These are phyloP conservation scores for Crypturellus undulatus DNA, from an alignment of 2,113 vertebrate genomes.

Conservation along the genomic window DNA sequence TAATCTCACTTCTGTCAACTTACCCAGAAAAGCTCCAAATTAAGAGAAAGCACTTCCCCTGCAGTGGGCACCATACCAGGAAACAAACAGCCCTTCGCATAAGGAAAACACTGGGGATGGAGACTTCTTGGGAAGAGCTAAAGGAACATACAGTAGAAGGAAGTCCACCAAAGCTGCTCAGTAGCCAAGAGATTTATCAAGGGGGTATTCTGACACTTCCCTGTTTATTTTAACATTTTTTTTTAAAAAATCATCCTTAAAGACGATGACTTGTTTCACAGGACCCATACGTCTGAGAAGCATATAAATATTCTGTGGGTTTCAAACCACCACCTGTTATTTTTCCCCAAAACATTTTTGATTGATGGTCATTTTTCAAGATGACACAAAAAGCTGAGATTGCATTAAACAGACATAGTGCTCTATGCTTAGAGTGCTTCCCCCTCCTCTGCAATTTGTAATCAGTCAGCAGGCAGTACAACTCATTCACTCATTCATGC, in stretches of 20 bases:
- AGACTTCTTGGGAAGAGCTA: neutral
- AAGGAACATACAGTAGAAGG: slow-evolving; percentile 30
- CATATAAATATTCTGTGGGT: neutral
- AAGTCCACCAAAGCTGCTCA: slow-evolving; percentile 1
- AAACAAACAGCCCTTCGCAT: neutral
- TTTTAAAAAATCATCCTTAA: neutral
- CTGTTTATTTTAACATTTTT: neutral
- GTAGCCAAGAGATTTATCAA: neutral
- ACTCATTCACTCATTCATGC: neutral
- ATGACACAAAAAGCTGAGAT: neutral
- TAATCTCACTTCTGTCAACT: neutral
- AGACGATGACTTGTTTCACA: neutral
- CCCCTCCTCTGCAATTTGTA: neutral
- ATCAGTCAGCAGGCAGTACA: neutral
- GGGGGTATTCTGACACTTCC: neutral
- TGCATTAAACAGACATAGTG: neutral
- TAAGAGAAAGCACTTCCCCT: neutral
- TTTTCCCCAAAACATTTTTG: neutral
- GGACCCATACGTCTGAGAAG: neutral
- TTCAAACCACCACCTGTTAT: neutral
- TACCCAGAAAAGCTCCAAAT: neutral
- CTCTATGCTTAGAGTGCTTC: neutral
- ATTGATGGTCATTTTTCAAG: neutral
- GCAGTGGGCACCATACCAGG: neutral
- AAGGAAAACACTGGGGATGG: neutral